Evolutionary conservation across 2,888 invertebrate genomes (phyloP), one percentile per base, ranked within the genome.

Genomic region (Pachymerium ferrugineum): DNA sequence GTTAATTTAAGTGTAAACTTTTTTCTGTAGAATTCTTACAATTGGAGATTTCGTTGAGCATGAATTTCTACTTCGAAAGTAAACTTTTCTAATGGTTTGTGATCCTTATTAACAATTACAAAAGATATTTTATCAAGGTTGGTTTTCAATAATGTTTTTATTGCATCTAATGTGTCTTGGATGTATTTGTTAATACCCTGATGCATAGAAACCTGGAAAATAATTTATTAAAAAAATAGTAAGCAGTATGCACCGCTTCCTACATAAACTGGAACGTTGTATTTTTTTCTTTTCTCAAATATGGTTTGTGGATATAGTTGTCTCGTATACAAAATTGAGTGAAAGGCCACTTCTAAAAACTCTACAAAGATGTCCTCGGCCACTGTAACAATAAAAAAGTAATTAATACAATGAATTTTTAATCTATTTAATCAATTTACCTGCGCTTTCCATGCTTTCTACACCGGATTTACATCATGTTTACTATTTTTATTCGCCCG

Each of bases 51-150:
- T 28, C 25, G 14, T 8, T 62, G 10, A 6, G 25, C 28, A 3
- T 62, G 62, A 10, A 71, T 16, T 14, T 42, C 35, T 5, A 71
- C 42, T 71, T 71, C 71, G 19, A 71, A 71, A 33, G 35, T 28
- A 71, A 71, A 71, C 35, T 71, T 71, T 71, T 71, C 42, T 25
- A 71, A n/a, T 25, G 71, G 71, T 42, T 38, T 71, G 14, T 71
- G 71, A 16, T 42, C 28, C 33, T 38, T 71, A 71, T 71, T 38
- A n/a, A 33, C 3, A 22, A 71, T 28, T 3, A 35, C 31, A 28
- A 71, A 12, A 0, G 22, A 31, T 19, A 38, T 42, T 71, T 71
- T 71, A 16, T 71, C 71, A 3, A 71, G 22, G 28, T 35, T 35
- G n/a, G 14, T n/a, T 22, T 35, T 33, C n/a, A 38, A n/a, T 0